Conservation (phyloP, 1,140 invertebrate genomes). For the Zaprionus africanus region DNA sequence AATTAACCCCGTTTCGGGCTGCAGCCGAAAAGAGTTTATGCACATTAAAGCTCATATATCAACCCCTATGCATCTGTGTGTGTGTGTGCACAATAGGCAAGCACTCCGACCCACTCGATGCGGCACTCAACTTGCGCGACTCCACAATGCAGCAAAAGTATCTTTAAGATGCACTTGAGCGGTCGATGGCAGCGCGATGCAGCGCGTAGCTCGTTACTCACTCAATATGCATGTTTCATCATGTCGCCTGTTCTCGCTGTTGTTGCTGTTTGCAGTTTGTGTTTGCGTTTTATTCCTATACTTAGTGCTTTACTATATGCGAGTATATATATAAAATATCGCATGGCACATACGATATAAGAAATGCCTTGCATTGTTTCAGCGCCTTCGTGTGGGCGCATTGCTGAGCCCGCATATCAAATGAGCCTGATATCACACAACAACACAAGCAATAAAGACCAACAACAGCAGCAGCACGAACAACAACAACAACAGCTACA, state of each 20-base stretch:
- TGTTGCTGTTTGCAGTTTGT: not conserved
- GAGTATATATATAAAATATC: slow-evolving; percentile 35
- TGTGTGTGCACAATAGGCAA: slow-evolving; percentile 51
- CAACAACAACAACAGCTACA: slow-evolving; percentile 32
- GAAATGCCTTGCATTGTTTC: slow-evolving; percentile 78
- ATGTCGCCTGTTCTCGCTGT: slow-evolving; percentile 4
- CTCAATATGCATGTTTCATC: slow-evolving; percentile 45
- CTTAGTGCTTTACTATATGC: slow-evolving; percentile 21
- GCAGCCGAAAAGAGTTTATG: slow-evolving; percentile 62
- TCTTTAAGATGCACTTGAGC: slow-evolving; percentile 81
- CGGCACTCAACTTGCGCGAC: slow-evolving; percentile 51
- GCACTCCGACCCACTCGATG: slow-evolving; percentile 28
- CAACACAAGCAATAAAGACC: slow-evolving; percentile 34
- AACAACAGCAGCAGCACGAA: slow-evolving; percentile 27
- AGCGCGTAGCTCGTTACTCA: slow-evolving; percentile 55
- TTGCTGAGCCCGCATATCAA: slow-evolving; percentile 77
- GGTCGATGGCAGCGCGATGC: slow-evolving; percentile 57
- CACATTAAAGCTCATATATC: slow-evolving; percentile 79
- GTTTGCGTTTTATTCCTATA: slow-evolving; percentile 13
- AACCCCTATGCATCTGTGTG: slow-evolving; percentile 52
- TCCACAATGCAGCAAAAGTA: slow-evolving; percentile 69
- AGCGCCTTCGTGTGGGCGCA: slow-evolving; percentile 69
- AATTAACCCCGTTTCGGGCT: slow-evolving; percentile 71
- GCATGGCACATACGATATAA: slow-evolving; percentile 23
- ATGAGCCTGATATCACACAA: slow-evolving; percentile 58